Percentiles rank a stretch among this genome's conserved stretches.
Evolutionary conservation across 2,888 invertebrate species (phyloP).

Genomic region (Cistogaster globosa): DNA sequence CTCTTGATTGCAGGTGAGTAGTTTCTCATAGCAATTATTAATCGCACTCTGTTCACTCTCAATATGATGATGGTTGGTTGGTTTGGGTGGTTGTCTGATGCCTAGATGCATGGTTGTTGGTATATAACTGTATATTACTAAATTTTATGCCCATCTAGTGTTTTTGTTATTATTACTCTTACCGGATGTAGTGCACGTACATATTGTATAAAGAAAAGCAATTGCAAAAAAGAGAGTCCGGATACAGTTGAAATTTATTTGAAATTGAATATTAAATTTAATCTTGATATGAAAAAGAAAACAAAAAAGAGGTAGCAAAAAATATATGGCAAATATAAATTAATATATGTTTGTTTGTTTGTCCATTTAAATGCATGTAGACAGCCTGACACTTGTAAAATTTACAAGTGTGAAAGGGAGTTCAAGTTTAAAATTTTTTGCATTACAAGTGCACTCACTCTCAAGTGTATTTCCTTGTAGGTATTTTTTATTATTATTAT

Average conservation of each 20-base stretch:
- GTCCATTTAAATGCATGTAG: neutral
- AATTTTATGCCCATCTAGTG: slow-evolving; percentile 6
- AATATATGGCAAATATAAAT: slow-evolving; percentile 24
- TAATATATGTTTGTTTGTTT: neutral
- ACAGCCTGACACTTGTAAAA: neutral
- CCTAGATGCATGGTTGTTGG: neutral
- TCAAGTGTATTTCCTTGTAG: slow-evolving; percentile 14
- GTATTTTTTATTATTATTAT: neutral
- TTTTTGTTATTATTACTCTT: slow-evolving; percentile 10
- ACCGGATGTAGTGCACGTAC: slow-evolving; percentile 41
- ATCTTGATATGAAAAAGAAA: slow-evolving; percentile 45
- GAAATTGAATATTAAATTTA: slow-evolving; percentile 67
- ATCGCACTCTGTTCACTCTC: slow-evolving; percentile 3
- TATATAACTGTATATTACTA: neutral
- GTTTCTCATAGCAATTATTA: slow-evolving; percentile 45
- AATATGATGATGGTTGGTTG: slow-evolving; percentile 16
- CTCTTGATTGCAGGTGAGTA: slow-evolving; percentile 59
- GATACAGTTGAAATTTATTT: slow-evolving; percentile 66
- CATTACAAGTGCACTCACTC: neutral
- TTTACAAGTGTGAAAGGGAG: neutral
- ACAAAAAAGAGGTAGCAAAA: neutral
- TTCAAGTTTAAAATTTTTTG: neutral
- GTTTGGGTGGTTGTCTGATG: neutral
- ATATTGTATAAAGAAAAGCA: neutral
- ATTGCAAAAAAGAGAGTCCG: slow-evolving; percentile 40